Conservation (phyloP, 30 jellyfish, hydroid and myxozoan species). For the Nemopilema nomurai region DNA sequence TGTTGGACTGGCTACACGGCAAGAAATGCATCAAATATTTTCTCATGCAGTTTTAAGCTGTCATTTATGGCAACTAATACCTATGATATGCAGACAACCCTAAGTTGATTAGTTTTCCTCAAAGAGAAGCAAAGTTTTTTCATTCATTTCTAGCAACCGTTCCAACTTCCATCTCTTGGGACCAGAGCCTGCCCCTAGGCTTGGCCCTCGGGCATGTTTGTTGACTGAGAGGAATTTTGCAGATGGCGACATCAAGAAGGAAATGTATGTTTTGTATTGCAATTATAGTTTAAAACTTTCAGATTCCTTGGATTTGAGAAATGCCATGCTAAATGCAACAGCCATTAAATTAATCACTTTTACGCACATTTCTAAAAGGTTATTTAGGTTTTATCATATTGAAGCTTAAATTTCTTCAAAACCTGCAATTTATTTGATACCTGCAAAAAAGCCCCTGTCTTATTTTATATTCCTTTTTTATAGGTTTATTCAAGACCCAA, state of each 20-base stretch:
- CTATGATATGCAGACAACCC: too few species aligned
- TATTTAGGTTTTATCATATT: background rate
- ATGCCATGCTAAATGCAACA: too few species aligned
- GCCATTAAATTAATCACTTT: too few species aligned
- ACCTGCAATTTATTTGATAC: background rate
- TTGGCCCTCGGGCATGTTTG: constrained; percentile 82
- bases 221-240: constrained; percentile 8
- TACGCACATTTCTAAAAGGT: background rate
- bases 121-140: background rate
- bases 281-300: too few species aligned
- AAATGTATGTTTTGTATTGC: constrained; percentile 14
- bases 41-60: too few species aligned
- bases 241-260: constrained; percentile 25
- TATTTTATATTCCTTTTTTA: background rate
- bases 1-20: too few species aligned
- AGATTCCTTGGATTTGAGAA: too few species aligned
- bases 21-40: too few species aligned
- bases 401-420: background rate
- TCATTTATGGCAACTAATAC: too few species aligned
- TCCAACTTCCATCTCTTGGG: constrained; percentile 55
- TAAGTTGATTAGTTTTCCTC: too few species aligned
- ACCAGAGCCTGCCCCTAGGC: constrained; percentile 71
- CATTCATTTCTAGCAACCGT: background rate
- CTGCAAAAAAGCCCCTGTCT: background rate
- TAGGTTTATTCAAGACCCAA: constrained; percentile 83